Base-by-base conservation (phyloP, 2,113 vertebrate genomes). In the Tragelaphus strepsiceros region DNA sequence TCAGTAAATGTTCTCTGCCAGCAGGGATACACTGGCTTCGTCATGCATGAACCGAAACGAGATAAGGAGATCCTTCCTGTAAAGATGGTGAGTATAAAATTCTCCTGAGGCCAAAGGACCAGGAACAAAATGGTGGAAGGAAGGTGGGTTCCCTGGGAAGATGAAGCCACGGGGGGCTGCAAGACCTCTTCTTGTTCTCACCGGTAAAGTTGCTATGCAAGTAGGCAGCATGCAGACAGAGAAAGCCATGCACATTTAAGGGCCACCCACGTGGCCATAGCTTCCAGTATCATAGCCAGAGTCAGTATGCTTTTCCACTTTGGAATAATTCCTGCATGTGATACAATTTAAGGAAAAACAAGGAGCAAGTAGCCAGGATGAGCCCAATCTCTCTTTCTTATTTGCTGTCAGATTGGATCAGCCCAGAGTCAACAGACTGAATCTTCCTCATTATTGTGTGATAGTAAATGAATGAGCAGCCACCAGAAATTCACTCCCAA, bases 381-480 rank as follows among this genome's bases (percentile, higher is more conserved):
- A 74, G n/a, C 35, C 22, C 22, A 30, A 59, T 46, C 56, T 91
- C 35, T 80, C n/a, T 80, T 74, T 71, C 6, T 22, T 46, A 62
- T 88, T 84, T 88, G n/a, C 53, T 96, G n/a, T 82, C 43, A 71
- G 80, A 91, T 19, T 71, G 3, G 4, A n/a, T 35, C 92, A 91
- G 15, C 77, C 56, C 49, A 32, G 30, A 89, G 26, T 39, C 81
- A 54, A 62, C 53, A 78, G 83, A 61, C 26, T 35, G 54, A 85
- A 88, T 3, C 24, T 35, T 89, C 51, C 53, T 88, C 35, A 21
- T 87, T 54, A 78, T 54, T 81, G 46, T 83, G 53, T 78, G 58
- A 88, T 30, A 46, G n/a, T 61, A 92, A 96, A 84, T 58, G 94
- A 49, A 80, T n/a, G 92, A 94, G 81, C 78, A 82, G 32, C n/a